Evolutionary conservation across 2,797 vertebrate genomes (phyloP).

Genomic region (Australoheros facetus): DNA sequence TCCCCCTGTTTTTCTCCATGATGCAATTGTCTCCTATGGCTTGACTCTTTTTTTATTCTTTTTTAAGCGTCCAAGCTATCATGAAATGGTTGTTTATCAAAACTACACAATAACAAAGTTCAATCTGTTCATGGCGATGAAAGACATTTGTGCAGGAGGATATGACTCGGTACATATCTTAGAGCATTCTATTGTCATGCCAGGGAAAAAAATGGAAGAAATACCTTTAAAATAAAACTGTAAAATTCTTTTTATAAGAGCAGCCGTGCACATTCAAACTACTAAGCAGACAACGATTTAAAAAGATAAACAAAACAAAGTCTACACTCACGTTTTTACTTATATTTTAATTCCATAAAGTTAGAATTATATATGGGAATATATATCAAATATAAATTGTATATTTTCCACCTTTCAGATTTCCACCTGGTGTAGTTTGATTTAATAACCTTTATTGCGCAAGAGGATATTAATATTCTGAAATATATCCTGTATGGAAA

Average conservation of each 20-base stretch:
- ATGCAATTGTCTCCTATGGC: slow-evolving; percentile 45
- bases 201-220: too few species aligned
- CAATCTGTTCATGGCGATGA: slow-evolving; percentile 22
- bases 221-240: neutral
- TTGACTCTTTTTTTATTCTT: slow-evolving; percentile 26
- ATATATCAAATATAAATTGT: neutral
- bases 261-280: too few species aligned
- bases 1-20: slow-evolving; percentile 12
- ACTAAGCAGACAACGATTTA: too few species aligned
- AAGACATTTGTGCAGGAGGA: slow-evolving; percentile 3
- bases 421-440: neutral
- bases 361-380: too few species aligned
- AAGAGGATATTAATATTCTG: neutral
- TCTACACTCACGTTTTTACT: too few species aligned
- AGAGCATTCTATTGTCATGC: neutral
- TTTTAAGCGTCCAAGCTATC: slow-evolving; percentile 63
- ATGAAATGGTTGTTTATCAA: slow-evolving; percentile 49
- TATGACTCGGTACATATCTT: neutral
- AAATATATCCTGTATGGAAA: too few species aligned
- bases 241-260: neutral
- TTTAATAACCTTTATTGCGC: neutral
- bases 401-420: neutral
- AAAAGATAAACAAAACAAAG: too few species aligned
- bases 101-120: slow-evolving; percentile 32
- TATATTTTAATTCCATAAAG: too few species aligned